Evolutionary conservation across 2,113 vertebrate genomes (phyloP), one percentile per base, ranked within the genome.

Genomic region (Nanorana parkeri): DNA sequence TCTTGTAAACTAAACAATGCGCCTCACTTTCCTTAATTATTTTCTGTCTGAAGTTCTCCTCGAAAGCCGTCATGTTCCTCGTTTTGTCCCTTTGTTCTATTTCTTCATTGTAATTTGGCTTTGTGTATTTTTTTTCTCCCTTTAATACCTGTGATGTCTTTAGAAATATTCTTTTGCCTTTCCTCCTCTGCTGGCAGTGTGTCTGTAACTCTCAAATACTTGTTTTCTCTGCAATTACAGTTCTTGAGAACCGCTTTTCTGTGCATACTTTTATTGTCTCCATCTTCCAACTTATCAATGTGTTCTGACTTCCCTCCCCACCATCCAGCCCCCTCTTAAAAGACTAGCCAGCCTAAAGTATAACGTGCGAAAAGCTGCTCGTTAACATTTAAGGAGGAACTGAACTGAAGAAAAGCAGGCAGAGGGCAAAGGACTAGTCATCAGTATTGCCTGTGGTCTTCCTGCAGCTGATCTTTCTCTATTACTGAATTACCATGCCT

Each of bases 21-120:
- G 41, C 17, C 24, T 69, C 68, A 69, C 26, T 51, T 51, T 71
- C 26, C 68, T 20, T 71, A 71, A 71, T 71, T 71, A 71, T 71
- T 71, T 71, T 71, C 41, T 19, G 41, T 23, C 41, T 69, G 0
- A 28, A 28, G 17, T 21, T 71, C 47, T 55, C 68, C 47, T 54
- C 17, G 47, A 71, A 26, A 32, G 28, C 71, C 29, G 71, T 74
- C 71, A 60, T 74, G 55, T 32, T 58, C 23, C 36, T 60, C 58
- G 17, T 56, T 32, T 60, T 29, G 28, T 69, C 36, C 11, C 32
- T 73, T 75, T 56, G 47, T 73, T 60, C n/a, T 74, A 26, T 74
- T 74, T n/a, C 17, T n/a, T 58, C 13, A 13, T 36, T 36, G 21
- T 24, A 72, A 72, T 19, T 74, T 28, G n/a, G 11, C 54, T 74